A percentile compares a stretch with the other conserved stretches of the same genome.
Conservation (phyloP, 2,888 invertebrate genomes). For the Allolobophora icterica region DNA sequence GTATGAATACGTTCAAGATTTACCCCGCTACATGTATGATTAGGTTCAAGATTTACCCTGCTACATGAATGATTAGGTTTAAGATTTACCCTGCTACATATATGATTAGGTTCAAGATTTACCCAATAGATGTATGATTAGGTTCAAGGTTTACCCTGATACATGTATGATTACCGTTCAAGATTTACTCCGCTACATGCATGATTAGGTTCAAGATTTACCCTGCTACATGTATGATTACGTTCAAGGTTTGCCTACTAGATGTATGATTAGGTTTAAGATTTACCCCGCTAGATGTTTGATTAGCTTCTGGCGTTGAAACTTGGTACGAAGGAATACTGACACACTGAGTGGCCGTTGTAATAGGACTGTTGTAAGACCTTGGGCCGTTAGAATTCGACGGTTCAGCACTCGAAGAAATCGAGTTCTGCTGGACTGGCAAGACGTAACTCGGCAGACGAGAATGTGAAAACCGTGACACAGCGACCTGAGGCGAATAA, state of each 20-base stretch:
- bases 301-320: background rate
- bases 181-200: background rate
- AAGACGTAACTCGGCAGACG: background rate
- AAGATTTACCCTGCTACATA: background rate
- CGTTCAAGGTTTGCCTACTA: background rate
- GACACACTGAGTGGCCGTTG: background rate
- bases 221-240: background rate
- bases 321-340: constrained; percentile 17
- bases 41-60: background rate
- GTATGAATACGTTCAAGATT: background rate
- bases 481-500: background rate
- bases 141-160: background rate
- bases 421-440: constrained; percentile 11
- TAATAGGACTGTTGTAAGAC: background rate
- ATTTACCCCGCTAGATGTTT: background rate
- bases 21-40: background rate
- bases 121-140: background rate
- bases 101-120: background rate
- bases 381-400: background rate
- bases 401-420: background rate
- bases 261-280: background rate
- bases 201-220: background rate
- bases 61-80: background rate
- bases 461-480: background rate
- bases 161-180: background rate